Evolutionary conservation across 2,113 vertebrate genomes (phyloP).

Genomic region (Nicator chloris): DNA sequence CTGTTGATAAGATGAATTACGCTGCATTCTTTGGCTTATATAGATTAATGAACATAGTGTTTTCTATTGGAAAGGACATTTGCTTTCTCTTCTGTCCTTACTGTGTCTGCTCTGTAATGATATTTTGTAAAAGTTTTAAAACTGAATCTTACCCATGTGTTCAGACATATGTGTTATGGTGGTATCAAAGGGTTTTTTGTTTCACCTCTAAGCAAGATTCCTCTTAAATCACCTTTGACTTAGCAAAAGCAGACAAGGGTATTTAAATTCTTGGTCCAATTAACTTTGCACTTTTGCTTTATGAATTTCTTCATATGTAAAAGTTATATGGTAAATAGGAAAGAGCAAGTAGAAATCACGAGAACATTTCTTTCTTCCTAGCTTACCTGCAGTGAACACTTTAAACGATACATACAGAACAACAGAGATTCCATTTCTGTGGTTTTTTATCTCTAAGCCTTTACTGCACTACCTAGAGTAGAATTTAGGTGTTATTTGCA

Average conservation of each 20-base stretch:
- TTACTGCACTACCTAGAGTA: not conserved
- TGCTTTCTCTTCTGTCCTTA: not conserved
- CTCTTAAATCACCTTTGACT: not conserved
- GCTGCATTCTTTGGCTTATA: not conserved
- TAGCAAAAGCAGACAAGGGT: not conserved
- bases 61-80: not conserved
- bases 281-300: not conserved
- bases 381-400: not conserved
- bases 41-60: not conserved
- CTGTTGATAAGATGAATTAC: not conserved
- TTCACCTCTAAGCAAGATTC: not conserved
- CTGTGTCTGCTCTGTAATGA: not conserved
- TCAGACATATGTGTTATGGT: not conserved
- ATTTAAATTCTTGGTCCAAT: not conserved
- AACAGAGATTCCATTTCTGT: not conserved
- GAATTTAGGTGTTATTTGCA: not conserved
- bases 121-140: not conserved
- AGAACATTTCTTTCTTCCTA: not conserved
- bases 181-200: not conserved
- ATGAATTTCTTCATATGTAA: not conserved
- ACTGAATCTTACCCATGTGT: not conserved
- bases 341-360: not conserved
- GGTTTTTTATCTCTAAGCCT: not conserved
- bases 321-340: not conserved
- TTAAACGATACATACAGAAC: not conserved